These are phyloP conservation scores for Amphimallon solstitiale DNA, from an alignment of 2,888 invertebrate genomes.

Conservation along the genomic window DNA sequence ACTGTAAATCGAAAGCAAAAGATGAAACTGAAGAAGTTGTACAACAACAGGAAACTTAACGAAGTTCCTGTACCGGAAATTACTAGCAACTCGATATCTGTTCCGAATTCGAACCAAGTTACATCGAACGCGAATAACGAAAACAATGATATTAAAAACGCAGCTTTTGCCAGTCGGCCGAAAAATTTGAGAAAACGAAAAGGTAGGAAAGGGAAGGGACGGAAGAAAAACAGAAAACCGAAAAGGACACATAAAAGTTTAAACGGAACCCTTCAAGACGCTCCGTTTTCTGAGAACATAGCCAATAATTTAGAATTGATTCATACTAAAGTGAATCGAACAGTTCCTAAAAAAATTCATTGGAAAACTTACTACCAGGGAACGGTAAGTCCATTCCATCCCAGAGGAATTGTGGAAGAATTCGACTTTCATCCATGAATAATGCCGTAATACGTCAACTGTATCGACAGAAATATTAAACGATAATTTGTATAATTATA, in stretches of 20 bases:
- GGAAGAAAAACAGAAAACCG: slow-evolving; percentile 63
- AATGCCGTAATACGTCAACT: not conserved
- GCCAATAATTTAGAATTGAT: slow-evolving; percentile 27
- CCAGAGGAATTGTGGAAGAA: slow-evolving; percentile 69
- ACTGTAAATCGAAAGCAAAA: slow-evolving; percentile 65
- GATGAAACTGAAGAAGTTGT: slow-evolving; percentile 64
- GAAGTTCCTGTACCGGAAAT: slow-evolving; percentile 67
- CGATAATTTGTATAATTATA: too few species aligned
- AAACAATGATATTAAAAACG: slow-evolving; percentile 44
- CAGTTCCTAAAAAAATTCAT: slow-evolving; percentile 62
- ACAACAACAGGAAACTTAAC: slow-evolving; percentile 65
- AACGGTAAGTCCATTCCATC: slow-evolving; percentile 68
- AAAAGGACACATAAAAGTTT: slow-evolving; percentile 46
- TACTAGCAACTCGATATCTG: slow-evolving; percentile 53
- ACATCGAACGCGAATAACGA: slow-evolving; percentile 40
- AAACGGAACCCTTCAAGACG: slow-evolving; percentile 54
- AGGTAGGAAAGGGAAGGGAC: slow-evolving; percentile 61
- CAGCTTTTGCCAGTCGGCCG: slow-evolving; percentile 49
- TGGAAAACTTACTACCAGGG: slow-evolving; percentile 69
- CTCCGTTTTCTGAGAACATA: slow-evolving; percentile 31
- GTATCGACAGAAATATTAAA: too few species aligned
- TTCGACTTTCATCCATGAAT: slow-evolving; percentile 48
- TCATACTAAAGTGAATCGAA: not conserved
- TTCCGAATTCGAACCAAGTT: slow-evolving; percentile 51
- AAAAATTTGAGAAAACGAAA: slow-evolving; percentile 42